phyloP scores from a whole-genome alignment of 2,888 invertebrate species.

The Temnothorax ravouxi region DNA sequence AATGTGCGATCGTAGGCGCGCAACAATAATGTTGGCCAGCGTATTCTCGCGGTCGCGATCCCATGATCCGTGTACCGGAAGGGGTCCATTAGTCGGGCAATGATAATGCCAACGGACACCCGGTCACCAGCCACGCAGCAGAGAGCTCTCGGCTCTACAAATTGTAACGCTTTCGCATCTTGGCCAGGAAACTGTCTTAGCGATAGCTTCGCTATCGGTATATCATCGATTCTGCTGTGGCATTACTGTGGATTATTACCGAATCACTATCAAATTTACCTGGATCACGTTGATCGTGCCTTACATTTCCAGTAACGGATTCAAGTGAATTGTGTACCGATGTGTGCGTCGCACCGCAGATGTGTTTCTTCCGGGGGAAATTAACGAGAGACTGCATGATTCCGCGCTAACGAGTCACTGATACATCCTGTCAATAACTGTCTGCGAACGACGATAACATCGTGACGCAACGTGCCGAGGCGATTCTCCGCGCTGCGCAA shows the following conservation, averaged over 20 bases:
- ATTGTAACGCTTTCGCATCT: slow-evolving; percentile 59
- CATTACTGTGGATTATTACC: neutral
- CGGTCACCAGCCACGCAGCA: slow-evolving; percentile 76
- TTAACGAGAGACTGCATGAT: slow-evolving; percentile 5
- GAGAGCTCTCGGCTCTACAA: slow-evolving; percentile 69
- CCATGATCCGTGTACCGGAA: slow-evolving; percentile 81
- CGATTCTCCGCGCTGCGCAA: slow-evolving; percentile 30
- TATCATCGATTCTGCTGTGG: neutral
- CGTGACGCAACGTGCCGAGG: neutral
- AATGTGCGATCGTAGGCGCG: slow-evolving; percentile 36
- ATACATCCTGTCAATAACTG: neutral
- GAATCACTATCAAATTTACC: neutral
- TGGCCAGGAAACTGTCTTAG: slow-evolving; percentile 37
- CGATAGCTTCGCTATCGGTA: neutral
- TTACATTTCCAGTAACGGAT: neutral
- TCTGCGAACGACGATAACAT: neutral
- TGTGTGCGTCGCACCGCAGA: neutral
- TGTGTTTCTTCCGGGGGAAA: neutral
- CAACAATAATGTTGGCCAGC: slow-evolving; percentile 58
- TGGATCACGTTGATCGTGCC: neutral
- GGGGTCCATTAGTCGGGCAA: slow-evolving; percentile 78
- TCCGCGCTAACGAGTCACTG: neutral
- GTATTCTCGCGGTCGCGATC: slow-evolving; percentile 64
- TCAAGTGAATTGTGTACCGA: neutral
- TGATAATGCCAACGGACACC: slow-evolving; percentile 78